Conservation (phyloP, 2,113 vertebrate species). For the Dinomys branickii region DNA sequence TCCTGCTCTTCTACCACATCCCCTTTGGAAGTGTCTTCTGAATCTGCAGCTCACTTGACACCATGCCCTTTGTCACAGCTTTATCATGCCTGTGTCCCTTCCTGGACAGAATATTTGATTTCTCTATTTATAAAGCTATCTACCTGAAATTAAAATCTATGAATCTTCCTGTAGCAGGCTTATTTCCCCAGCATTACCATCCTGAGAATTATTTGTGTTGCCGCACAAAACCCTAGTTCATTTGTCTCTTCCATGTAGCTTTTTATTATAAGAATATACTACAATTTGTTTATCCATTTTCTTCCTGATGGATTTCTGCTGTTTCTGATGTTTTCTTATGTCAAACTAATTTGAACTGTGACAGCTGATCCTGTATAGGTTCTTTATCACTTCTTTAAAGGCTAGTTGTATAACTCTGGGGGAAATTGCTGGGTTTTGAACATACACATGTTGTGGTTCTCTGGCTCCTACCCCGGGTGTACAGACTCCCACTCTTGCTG, state of each 20-base stretch:
- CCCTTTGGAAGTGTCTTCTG: accelerated
- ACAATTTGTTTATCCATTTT: constrained; percentile 42
- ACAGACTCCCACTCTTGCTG: accelerated
- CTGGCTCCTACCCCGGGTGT: not conserved
- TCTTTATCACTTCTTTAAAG: not conserved
- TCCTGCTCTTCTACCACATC: accelerated
- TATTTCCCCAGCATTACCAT: accelerated
- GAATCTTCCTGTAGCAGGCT: not conserved
- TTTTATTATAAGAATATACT: not conserved
- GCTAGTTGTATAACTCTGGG: accelerated
- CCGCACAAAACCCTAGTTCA: not conserved
- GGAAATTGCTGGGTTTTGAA: not conserved
- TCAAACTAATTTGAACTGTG: not conserved
- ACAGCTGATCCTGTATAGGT: accelerated
- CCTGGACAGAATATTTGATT: not conserved
- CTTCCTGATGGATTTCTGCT: constrained; percentile 9
- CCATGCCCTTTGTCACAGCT: accelerated
- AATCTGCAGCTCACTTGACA: not conserved
- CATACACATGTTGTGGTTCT: accelerated
- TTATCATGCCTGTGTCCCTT: not conserved
- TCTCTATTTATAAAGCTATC: constrained; percentile 30
- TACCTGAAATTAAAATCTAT: constrained; percentile 33
- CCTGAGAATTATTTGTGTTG: not conserved
- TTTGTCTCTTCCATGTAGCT: not conserved
- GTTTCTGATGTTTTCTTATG: not conserved